These are phyloP conservation scores for Podarcis muralis DNA, from an alignment of 2,113 vertebrate genomes.

Conservation along the genomic window DNA sequence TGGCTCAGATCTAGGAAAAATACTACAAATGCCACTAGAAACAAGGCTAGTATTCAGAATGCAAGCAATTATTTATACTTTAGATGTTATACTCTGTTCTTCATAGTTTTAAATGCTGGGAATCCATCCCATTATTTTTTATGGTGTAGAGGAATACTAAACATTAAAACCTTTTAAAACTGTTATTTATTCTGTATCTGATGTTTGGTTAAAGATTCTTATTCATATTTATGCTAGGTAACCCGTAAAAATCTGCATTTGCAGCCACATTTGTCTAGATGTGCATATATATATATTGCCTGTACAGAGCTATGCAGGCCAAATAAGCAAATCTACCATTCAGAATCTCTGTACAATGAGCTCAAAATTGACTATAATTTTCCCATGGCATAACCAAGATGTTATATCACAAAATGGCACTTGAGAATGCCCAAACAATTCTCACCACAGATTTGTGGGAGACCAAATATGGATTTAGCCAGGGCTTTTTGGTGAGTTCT, in stretches of 20 bases:
- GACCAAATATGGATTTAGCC: not conserved
- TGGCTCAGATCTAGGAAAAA: slow-evolving; percentile 60
- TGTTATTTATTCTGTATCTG: slow-evolving; percentile 54
- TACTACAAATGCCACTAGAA: slow-evolving; percentile 57
- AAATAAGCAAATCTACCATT: not conserved
- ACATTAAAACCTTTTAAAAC: slow-evolving; percentile 48
- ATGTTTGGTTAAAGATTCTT: slow-evolving; percentile 37
- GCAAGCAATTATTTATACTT: slow-evolving; percentile 57
- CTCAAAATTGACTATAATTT: slow-evolving; percentile 43
- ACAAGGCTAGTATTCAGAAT: slow-evolving; percentile 68
- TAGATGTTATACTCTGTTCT: slow-evolving; percentile 35
- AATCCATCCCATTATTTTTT: slow-evolving; percentile 56
- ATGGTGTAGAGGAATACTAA: slow-evolving; percentile 38
- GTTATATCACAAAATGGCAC: not conserved
- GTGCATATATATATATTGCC: not conserved
- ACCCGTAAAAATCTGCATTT: not conserved
- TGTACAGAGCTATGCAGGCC: not conserved
- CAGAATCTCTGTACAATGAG: slow-evolving; percentile 17
- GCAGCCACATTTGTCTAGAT: not conserved
- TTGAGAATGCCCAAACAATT: not conserved
- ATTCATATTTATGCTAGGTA: slow-evolving; percentile 41
- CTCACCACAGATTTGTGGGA: not conserved
- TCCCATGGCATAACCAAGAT: not conserved
- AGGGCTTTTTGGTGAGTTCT: too few relatives aligned
- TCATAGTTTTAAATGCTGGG: slow-evolving; percentile 30